phyloP scores from a whole-genome alignment of 2,113 vertebrate species.

The Calyptommatus sinebrachiatus region DNA sequence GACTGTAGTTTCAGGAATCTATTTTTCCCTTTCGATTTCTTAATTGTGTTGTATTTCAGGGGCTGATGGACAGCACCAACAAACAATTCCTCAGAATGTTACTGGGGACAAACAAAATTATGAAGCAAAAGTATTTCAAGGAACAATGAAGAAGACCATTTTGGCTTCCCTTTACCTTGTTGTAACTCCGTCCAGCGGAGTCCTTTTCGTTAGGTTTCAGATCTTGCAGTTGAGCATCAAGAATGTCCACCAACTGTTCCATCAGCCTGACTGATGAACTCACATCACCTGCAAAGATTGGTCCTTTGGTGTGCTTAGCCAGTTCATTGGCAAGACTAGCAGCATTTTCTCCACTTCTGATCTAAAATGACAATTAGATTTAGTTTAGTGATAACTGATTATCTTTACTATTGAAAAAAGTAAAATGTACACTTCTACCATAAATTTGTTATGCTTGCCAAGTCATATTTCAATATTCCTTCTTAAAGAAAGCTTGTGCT shows the following conservation, averaged over 20 bases:
- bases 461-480: too few species aligned
- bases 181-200: slow-evolving; percentile 91
- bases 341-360: slow-evolving; percentile 95
- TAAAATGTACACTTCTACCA: too few species aligned
- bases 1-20: not conserved
- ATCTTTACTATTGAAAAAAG: not conserved
- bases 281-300: slow-evolving; percentile 92
- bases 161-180: slow-evolving; percentile 85
- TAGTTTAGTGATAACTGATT: slow-evolving; percentile 64
- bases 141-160: slow-evolving; percentile 28
- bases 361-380: slow-evolving; percentile 82
- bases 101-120: slow-evolving; percentile 28
- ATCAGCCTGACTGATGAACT: slow-evolving; percentile 95
- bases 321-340: slow-evolving; percentile 96
- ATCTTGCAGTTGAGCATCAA: slow-evolving; percentile 96
- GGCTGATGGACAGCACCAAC: slow-evolving; percentile 42
- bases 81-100: slow-evolving; percentile 26
- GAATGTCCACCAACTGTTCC: slow-evolving; percentile 97
- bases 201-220: slow-evolving; percentile 90
- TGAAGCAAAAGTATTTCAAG: slow-evolving; percentile 28
- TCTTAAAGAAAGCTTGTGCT: not conserved
- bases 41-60: slow-evolving; percentile 29
- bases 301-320: slow-evolving; percentile 93
- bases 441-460: too few species aligned
- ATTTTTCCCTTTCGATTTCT: slow-evolving; percentile 39